Evolutionary conservation across 2,797 vertebrate genomes (phyloP), one percentile per base, ranked within the genome.

Genomic region (Acanthornis magna): DNA sequence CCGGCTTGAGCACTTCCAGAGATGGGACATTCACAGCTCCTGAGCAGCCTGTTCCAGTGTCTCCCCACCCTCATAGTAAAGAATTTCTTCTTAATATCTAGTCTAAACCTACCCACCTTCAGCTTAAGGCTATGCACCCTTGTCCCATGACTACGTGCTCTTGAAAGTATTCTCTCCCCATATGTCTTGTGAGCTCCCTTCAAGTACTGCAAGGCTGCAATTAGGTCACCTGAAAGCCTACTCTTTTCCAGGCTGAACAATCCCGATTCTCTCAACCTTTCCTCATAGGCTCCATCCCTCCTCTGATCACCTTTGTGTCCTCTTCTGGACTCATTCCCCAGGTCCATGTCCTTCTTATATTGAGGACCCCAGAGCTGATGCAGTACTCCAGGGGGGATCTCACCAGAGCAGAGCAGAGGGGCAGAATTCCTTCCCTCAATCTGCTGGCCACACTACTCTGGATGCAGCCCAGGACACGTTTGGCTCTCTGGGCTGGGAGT

Each of bases 371-470:
- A 54, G n/a, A 7, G 7, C 14, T 67, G 47, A 9, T 30, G 30
- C 25, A 53, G 76, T 1, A 2, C 29, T 66, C 1, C 23, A 34
- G n/a, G 4, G 40, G 53, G 22, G 11, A n/a, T 53, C 13, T 34
- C 45, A 66, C 0, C 23, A 29, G 51, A n/a, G 32, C 34, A 47
- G 29, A 55, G 58, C n/a, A 60, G 61, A 66, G 20, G 25, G 25
- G 40, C 29, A 62, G 55, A 40, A 47, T 70, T 40, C 42, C 29
- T 34, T 47, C 40, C 47, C 40, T 54, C 1, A 38, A 8, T 30
- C 36, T 74, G 51, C 30, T 57, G 60, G 4, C 60, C 55, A 25
- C 5, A 0, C 0, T 1, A 23, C n/a, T 66, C 30, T 80, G 68
- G 38, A 0, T 58, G 53, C 13, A 73, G 60, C 45, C 43, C 45